Percentiles rank a stretch among this genome's conserved stretches.
Evolutionary conservation across 2,113 vertebrate species (phyloP).

Genomic region (Mesocricetus auratus): DNA sequence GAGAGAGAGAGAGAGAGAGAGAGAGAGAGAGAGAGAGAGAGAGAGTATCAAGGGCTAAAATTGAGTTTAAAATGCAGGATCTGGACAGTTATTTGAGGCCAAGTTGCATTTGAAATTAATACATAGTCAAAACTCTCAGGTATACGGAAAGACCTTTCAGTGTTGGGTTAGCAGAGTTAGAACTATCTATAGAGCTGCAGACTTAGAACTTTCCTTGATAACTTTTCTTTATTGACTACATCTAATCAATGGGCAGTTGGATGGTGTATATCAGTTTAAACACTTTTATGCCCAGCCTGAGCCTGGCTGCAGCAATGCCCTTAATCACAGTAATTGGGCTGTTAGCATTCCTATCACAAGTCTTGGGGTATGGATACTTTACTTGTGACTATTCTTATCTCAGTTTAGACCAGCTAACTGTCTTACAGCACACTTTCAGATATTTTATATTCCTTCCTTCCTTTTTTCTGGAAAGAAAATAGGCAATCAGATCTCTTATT

Average conservation of each 20-base stretch:
- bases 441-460: not conserved
- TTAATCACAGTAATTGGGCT: conserved; percentile 58
- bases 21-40: no score
- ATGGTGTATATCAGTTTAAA: not conserved
- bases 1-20: not conserved
- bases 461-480: not conserved
- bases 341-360: conserved; percentile 37
- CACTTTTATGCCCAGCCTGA: conserved; percentile 30
- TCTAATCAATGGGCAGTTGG: not conserved
- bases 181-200: conserved; percentile 5
- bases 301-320: not conserved
- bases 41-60: not conserved
- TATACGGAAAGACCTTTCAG: not conserved
- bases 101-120: conserved; percentile 7
- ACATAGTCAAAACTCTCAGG: not conserved
- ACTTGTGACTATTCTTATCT: conserved; percentile 21
- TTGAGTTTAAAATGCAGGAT: not conserved
- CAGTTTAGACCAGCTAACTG: not conserved
- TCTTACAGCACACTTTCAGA: not conserved
- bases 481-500: not conserved
- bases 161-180: not conserved
- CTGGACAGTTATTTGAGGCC: not conserved
- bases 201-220: conserved; percentile 1
- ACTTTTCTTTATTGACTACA: conserved; percentile 37
- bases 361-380: not conserved